Base-by-base conservation (phyloP, 2,113 vertebrate genomes). In the Perca fluviatilis region DNA sequence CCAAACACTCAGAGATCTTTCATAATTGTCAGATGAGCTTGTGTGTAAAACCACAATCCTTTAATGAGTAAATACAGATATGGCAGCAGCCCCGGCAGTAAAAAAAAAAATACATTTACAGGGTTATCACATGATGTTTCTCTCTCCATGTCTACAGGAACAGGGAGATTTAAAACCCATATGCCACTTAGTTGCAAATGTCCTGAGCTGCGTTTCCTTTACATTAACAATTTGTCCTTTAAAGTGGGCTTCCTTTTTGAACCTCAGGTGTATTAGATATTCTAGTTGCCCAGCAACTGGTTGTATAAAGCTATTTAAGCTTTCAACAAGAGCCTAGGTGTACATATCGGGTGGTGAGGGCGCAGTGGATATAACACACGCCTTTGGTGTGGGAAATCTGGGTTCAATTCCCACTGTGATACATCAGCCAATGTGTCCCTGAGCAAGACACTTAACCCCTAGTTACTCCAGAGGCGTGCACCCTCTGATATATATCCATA, bases 11-110 rank as follows among this genome's bases (percentile, higher is more conserved):
- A 2, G 74, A 54, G 70, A 80, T 84, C 50, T 74, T 88, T 85
- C 51, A 82, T 80, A 85, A 86, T 72, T 75, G 49, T 84, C 61
- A 64, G 58, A 86, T 11, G 71, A 80, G 89, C 85, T 77, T 72
- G 88, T 79, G 84, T 85, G 60, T 25, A 62, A 77, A 84, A 60
- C 82, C 47, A 7, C 69, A 85, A 90, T 89, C 86, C 88, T 19
- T 86, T 86, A 88, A 89, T 85, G 81, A 78, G 68, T 78, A 63
- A 82, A 88, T 73, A 57, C 62, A 79, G 82, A 80, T 46, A 19
- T 78, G 82, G 65, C 71, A 43, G 54, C n/a, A 6, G 13, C 58
- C 40, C 13, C 23, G 2, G 15, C 53, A 30, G 58, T 62, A 67
- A 62, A 63, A 64, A 33, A 33, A 27, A 27, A 2, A 27, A 64